Conservation (phyloP, 2,113 vertebrate genomes). For the Apus apus region DNA sequence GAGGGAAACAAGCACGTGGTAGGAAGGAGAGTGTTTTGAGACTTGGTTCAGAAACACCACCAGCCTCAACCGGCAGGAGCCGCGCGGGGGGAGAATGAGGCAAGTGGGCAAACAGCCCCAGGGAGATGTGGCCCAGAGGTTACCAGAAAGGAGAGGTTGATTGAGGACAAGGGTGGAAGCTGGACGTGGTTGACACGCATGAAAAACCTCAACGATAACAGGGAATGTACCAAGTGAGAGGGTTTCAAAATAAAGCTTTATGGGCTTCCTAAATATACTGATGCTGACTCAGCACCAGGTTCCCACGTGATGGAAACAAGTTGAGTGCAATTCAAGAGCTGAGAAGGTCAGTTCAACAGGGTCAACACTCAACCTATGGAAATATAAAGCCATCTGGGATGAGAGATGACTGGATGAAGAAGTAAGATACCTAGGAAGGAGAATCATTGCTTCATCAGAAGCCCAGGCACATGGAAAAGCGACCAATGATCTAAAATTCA, state of each 20-base stretch:
- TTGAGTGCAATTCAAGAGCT: not conserved
- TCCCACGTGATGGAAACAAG: not conserved
- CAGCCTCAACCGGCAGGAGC: rapidly evolving
- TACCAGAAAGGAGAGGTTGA: not conserved
- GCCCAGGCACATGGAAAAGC: not conserved
- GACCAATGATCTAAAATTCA: not conserved
- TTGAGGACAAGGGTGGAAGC: not conserved
- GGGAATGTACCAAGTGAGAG: not conserved
- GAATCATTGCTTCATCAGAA: no score
- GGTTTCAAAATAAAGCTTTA: not conserved
- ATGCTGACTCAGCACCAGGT: not conserved
- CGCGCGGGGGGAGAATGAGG: not conserved
- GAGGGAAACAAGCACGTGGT: rapidly evolving
- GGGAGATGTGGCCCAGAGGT: not conserved
- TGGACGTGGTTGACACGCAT: rapidly evolving
- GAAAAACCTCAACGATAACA: not conserved
- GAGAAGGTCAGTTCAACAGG: not conserved
- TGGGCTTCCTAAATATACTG: not conserved
- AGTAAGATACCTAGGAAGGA: not conserved
- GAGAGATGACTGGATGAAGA: not conserved
- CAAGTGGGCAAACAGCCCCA: not conserved
- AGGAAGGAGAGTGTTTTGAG: not conserved
- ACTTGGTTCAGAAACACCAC: not conserved
- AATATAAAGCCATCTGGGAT: not conserved
- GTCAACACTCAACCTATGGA: not conserved